A percentile compares a stretch with the other conserved stretches of the same genome.
Evolutionary conservation across 1,140 invertebrate species (phyloP).

Genomic region (Spodoptera frugiperda): DNA sequence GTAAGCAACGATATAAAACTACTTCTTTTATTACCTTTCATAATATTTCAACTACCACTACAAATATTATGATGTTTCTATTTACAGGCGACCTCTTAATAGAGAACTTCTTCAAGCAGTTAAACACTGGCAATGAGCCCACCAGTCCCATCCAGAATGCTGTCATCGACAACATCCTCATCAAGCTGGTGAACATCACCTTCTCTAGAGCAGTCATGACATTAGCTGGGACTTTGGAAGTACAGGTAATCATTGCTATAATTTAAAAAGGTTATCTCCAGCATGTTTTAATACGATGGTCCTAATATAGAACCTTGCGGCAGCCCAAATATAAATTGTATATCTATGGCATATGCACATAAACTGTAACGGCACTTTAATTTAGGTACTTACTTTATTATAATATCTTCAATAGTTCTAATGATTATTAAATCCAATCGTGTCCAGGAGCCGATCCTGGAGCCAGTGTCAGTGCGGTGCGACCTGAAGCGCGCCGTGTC

Average conservation of each 20-base stretch:
- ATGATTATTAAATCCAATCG: no score
- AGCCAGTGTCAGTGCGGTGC: constrained; percentile 90
- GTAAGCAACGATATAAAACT: constrained; percentile 73
- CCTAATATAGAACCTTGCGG: no score
- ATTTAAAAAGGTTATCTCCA: no score
- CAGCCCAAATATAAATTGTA: neutral
- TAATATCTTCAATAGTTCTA: neutral
- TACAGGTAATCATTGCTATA: no score
- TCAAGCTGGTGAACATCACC: constrained; percentile 89
- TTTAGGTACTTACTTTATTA: no score
- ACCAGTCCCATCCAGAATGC: constrained; percentile 70
- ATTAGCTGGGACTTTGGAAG: constrained; percentile 89
- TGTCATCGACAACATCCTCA: constrained; percentile 90
- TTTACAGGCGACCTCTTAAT: constrained; percentile 89
- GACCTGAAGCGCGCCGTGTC: constrained; percentile 90
- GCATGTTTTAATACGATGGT: neutral
- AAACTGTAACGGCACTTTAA: no score
- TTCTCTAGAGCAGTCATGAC: constrained; percentile 91
- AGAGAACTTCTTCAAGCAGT: constrained; percentile 93
- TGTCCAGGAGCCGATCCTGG: constrained; percentile 90
- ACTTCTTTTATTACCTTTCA: neutral
- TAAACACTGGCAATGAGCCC: constrained; percentile 68
- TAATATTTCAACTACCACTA: no score
- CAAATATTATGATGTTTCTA: neutral
- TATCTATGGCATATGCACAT: no score